These are phyloP conservation scores for Chrysogorgia sp. DNA, from an alignment of 92 coral and sea anemone genomes.

Conservation along the genomic window DNA sequence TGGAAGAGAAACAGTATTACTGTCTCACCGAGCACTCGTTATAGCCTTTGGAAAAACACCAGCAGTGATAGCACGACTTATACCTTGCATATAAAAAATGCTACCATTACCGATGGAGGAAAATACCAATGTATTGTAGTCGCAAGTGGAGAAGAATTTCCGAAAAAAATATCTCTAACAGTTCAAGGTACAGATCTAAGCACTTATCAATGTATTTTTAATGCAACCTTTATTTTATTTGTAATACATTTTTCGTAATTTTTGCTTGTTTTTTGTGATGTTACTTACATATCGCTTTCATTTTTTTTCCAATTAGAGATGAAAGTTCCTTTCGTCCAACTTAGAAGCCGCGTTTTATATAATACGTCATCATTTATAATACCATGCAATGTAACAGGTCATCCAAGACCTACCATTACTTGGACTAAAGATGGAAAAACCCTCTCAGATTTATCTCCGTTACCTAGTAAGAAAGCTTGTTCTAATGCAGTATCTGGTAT, in stretches of 20 bases:
- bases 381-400: constrained; percentile 53
- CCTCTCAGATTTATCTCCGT: neutral
- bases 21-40: neutral
- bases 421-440: constrained; percentile 42
- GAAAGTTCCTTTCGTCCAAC: constrained; percentile 6
- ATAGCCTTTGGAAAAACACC: neutral
- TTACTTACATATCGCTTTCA: neutral
- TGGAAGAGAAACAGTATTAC: neutral
- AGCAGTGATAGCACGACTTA: neutral
- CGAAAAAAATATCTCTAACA: neutral
- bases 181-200: neutral
- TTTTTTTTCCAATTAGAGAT: neutral
- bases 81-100: neutral
- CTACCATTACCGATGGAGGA: neutral
- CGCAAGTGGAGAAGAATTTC: neutral
- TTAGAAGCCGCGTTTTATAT: constrained; percentile 21
- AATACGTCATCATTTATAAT: constrained; percentile 25
- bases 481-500: constrained; percentile 2
- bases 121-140: neutral
- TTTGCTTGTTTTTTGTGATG: neutral
- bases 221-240: neutral
- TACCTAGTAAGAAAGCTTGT: constrained; percentile 5
- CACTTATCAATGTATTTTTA: too few species aligned
- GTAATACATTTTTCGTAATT: neutral
- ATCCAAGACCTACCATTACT: constrained; percentile 40